Evolutionary conservation across 2,888 invertebrate species (phyloP), one percentile per base, ranked within the genome.

Genomic region (Hirtodrosophila cameraria): DNA sequence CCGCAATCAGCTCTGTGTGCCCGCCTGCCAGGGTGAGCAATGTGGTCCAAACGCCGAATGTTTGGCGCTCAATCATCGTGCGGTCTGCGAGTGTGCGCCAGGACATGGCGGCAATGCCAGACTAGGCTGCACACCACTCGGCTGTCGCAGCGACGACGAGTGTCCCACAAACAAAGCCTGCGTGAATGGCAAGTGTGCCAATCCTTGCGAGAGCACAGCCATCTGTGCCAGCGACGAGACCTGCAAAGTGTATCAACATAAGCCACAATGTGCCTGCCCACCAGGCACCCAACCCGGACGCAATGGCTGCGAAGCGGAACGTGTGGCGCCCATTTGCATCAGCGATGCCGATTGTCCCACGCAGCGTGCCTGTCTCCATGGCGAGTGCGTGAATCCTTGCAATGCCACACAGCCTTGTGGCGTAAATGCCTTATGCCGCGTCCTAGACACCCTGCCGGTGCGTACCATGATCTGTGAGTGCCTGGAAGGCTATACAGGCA

Each of bases 381-480:
- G 94, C 8, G 94, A 94, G 83, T 97, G 97, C 88, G 93, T 95
- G 4, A 95, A 97, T 90, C 97, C 97, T 8, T 97, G 97, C 88
- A 92, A 92, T 36, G 93, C 93, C 42, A 94, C 95, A 2, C 92
- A 94, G 75, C 97, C 97, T 0, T 97, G 97, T 86, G 96, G 96
- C 5, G 92, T 93, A 1, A 96, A 96, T 86, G 94, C 96, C 0
- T 92, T 94, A 58, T 97, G 97, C 87, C 94, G 93, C 63, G 94
- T 96, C 1, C 91, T 96, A 25, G 95, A 97, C 87, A 96, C 97
- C 0, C 92, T 94, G 43, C 96, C 97, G 7, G 95, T 97, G 0
- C 93, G 96, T 87, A 97, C 97, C 6, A 96, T 97, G 95, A 94
- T 96, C 64, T 97, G 97, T 87, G 95, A 96, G 90, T 97, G 97